phyloP scores from a whole-genome alignment of 1,140 invertebrate genomes.

The Laupala kohalensis region DNA sequence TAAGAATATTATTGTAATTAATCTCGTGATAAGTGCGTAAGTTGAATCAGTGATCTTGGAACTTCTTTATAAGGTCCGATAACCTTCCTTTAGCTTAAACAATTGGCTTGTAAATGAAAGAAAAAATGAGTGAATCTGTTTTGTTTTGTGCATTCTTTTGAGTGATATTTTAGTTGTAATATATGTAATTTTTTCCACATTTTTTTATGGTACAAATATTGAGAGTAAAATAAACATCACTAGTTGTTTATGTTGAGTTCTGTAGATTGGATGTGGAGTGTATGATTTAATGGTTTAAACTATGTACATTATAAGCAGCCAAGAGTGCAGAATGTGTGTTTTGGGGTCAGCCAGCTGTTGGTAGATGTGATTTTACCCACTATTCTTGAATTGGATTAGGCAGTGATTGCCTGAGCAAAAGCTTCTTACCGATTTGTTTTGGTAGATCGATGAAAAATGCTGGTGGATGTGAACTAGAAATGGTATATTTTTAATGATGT shows the following conservation, averaged over 20 bases:
- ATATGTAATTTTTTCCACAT: background rate
- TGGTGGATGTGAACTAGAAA: conserved; percentile 3
- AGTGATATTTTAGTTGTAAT: background rate
- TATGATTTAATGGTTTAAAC: background rate
- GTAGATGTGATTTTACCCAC: conserved; percentile 3
- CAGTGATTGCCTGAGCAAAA: background rate
- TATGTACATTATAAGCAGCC: conserved; percentile 15
- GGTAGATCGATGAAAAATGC: conserved; percentile 10
- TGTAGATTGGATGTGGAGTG: background rate
- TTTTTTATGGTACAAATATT: background rate
- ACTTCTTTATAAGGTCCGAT: background rate
- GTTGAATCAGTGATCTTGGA: background rate
- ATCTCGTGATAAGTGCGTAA: background rate
- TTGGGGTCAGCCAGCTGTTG: conserved; percentile 23
- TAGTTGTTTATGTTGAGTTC: background rate
- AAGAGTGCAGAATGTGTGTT: conserved; percentile 28
- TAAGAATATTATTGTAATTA: background rate
- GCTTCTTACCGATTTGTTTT: conserved; percentile 1
- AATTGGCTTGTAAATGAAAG: background rate
- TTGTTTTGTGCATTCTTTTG: background rate
- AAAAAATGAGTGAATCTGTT: background rate
- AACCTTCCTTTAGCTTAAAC: background rate
- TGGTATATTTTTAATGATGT: background rate
- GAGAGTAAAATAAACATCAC: background rate
- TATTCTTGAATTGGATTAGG: background rate